Base-by-base conservation (phyloP, 2,113 vertebrate genomes). In the Clinocottus analis region DNA sequence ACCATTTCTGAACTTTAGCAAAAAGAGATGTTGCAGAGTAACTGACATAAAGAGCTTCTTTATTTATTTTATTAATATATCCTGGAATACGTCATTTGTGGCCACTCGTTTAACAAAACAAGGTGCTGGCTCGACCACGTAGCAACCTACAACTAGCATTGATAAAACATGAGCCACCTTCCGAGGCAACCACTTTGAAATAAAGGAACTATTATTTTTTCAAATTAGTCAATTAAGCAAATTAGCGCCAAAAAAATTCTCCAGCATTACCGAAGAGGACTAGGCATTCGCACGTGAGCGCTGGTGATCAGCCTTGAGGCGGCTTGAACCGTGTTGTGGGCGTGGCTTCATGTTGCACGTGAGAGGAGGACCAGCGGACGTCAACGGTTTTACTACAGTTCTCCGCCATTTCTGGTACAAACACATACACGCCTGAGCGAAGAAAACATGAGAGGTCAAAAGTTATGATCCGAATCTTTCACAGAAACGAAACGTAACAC, bases 391-490 rank as follows among this genome's bases (percentile, higher is more conserved):
- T 78, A 72, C 92, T 91, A 89, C 92, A 89, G 21, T 37, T 56
- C 7, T 1, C 0, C 4, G 2, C 66, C 7, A 23, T 91, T 94
- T 94, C 67, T 89, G 93, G 78, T 76, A 89, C 66, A 84, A 75
- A 80, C 82, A 80, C 12, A 72, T 29, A 43, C 45, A 66, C 55
- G 35, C 9, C 21, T 13, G 33, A 77, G 59, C 58, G 29, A 77
- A 1, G 62, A 75, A 69, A 91, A 87, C 87, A 90, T 82, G 80
- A 85, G 91, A 90, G 87, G 90, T 91, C 90, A 92, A 80, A 88
- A 91, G 87, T 88, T 87, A 82, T 84, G 86, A n/a, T 82, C 53
- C 9, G 70, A 13, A 43, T 33, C 27, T 85, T 14, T 13, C 53
- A 4, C 55, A 58, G 16, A 63, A 51, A 71, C 76, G 43, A 64